Evolutionary conservation across 2,797 vertebrate genomes (phyloP).

Genomic region (Mallotus villosus): DNA sequence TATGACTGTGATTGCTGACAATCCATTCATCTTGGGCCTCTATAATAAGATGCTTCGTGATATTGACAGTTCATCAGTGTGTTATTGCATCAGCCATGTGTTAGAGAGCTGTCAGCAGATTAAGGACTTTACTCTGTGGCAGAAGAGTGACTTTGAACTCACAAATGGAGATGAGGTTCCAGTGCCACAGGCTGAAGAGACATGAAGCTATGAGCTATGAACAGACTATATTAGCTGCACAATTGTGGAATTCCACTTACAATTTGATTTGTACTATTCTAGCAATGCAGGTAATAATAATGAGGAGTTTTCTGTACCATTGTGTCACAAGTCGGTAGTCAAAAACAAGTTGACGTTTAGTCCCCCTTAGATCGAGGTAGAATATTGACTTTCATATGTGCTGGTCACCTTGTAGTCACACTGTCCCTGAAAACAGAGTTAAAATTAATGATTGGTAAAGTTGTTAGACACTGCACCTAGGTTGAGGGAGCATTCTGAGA

Average conservation of each 20-base stretch:
- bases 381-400: not conserved
- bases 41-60: not conserved
- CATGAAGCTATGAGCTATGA: not conserved
- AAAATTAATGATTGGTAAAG: not conserved
- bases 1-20: not conserved
- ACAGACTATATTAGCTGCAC: not conserved
- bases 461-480: constrained; percentile 1
- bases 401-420: not conserved
- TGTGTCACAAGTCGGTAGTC: too few species aligned
- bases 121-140: not conserved
- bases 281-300: not conserved
- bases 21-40: not conserved
- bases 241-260: not conserved
- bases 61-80: not conserved
- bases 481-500: not conserved
- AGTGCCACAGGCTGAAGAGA: not conserved
- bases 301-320: not conserved
- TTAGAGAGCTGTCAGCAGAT: not conserved
- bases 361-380: too few species aligned
- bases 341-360: not conserved
- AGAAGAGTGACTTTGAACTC: not conserved
- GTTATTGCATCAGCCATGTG: not conserved
- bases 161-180: not conserved
- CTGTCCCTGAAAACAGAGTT: not conserved
- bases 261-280: not conserved